These are phyloP conservation scores for Hypomesus transpacificus DNA, from an alignment of 2,113 vertebrate genomes.

Conservation along the genomic window DNA sequence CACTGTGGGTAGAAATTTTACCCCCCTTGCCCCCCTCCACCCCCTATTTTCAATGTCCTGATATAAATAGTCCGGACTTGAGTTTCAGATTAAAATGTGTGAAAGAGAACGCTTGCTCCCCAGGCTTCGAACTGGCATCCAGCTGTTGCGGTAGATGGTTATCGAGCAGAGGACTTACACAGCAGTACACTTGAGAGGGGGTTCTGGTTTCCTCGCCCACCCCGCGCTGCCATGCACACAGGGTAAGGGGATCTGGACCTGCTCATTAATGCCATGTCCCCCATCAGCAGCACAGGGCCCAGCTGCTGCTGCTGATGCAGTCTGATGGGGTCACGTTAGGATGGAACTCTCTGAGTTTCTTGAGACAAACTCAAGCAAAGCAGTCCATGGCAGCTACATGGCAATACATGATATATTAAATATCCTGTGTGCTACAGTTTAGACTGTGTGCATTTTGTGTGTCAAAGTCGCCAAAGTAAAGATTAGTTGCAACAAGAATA, in stretches of 20 bases:
- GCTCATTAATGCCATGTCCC: constrained; percentile 64
- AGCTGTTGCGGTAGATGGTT: constrained; percentile 56
- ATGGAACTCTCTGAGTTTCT: constrained; percentile 22
- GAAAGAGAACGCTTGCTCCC: constrained; percentile 43
- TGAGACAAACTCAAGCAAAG: background rate
- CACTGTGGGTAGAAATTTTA: no score
- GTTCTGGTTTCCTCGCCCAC: constrained; percentile 55
- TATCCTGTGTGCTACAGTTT: no score
- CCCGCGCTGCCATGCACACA: constrained; percentile 36
- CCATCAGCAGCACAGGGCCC: constrained; percentile 44
- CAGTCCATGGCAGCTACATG: no score
- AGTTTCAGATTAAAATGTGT: constrained; percentile 49
- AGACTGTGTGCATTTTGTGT: no score
- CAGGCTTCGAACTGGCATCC: constrained; percentile 46
- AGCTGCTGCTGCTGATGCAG: constrained; percentile 58
- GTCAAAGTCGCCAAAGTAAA: no score
- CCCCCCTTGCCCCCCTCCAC: background rate
- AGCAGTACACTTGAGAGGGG: constrained; percentile 42
- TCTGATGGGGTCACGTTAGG: constrained; percentile 34
- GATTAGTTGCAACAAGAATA: no score
- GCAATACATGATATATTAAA: no score
- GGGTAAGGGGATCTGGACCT: constrained; percentile 70
- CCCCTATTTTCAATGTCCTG: background rate
- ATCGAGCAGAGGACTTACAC: constrained; percentile 52
- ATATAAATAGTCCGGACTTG: constrained; percentile 42